A percentile compares a stretch with the other conserved stretches of the same genome.
Evolutionary conservation across 2,797 vertebrate species (phyloP).

Genomic region (Lepus townsendii): DNA sequence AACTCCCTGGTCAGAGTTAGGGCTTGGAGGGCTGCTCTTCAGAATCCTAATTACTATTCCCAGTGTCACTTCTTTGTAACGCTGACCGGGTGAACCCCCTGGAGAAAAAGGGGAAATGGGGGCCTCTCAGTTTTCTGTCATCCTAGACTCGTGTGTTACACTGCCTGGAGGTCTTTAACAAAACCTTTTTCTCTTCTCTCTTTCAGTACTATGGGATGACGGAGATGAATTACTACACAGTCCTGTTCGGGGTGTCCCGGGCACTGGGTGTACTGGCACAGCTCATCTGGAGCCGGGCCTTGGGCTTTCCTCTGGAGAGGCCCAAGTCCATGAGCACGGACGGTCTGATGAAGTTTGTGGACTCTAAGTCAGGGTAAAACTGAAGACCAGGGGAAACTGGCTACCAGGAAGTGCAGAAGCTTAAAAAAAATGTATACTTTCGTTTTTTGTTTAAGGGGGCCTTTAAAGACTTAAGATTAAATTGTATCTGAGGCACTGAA

Average conservation of each 20-base stretch:
- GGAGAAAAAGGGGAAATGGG: background rate
- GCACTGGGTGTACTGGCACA: conserved; percentile 96
- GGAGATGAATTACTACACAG: conserved; percentile 99
- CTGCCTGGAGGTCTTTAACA: background rate
- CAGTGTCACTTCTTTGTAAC: conserved; percentile 26
- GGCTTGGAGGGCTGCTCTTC: background rate
- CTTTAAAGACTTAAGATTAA: conserved; percentile 84
- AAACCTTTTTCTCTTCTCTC: background rate
- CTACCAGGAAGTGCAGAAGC: conserved; percentile 68
- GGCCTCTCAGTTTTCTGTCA: background rate
- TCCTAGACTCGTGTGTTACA: background rate
- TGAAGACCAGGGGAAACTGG: conserved; percentile 85
- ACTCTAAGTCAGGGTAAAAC: conserved; percentile 93
- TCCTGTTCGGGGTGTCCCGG: conserved; percentile 97
- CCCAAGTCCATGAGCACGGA: conserved; percentile 99
- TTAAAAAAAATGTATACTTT: conserved; percentile 82
- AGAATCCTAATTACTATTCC: background rate
- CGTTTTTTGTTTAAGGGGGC: conserved; percentile 82
- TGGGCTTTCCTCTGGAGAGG: conserved; percentile 97
- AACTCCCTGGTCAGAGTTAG: background rate
- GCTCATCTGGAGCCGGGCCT: conserved; percentile 97
- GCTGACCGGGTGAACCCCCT: background rate
- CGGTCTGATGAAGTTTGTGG: conserved; percentile 95
- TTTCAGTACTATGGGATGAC: conserved; percentile 97
- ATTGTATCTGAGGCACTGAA: conserved; percentile 86